Conservation (phyloP, 2,888 invertebrate genomes). For the Linyphia triangularis region DNA sequence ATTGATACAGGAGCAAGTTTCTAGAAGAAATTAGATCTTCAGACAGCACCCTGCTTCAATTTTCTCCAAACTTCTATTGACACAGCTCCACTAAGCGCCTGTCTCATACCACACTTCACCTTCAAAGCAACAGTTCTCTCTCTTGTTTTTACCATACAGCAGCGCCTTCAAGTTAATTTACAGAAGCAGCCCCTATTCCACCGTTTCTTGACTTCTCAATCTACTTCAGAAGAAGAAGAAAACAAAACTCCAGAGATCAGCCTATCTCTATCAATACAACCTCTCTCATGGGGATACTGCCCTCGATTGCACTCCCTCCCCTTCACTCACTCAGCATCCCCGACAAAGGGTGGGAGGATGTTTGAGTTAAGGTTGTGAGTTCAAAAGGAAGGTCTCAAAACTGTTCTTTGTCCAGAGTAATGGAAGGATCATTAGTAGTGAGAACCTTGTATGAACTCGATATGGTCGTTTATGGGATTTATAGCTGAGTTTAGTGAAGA, state of each 20-base stretch:
- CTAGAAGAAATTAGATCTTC: not conserved
- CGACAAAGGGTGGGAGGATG: constrained; percentile 30
- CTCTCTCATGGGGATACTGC: constrained; percentile 38
- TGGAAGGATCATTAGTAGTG: too few species aligned
- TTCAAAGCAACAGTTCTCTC: not conserved
- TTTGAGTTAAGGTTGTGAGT: too few species aligned
- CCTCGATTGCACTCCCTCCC: constrained; percentile 54
- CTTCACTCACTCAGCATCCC: not conserved
- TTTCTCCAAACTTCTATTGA: not conserved
- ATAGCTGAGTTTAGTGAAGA: too few species aligned
- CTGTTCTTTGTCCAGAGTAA: too few species aligned
- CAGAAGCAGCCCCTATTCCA: not conserved
- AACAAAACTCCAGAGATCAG: constrained; percentile 3
- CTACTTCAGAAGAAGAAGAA: constrained; percentile 13
- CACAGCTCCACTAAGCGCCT: not conserved
- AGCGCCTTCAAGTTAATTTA: not conserved
- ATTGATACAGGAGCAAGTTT: not conserved
- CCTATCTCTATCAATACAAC: constrained; percentile 41
- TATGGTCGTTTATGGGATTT: too few species aligned
- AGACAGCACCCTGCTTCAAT: not conserved
- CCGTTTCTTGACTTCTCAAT: constrained; percentile 45
- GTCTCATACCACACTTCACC: not conserved
- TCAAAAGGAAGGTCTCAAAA: too few species aligned
- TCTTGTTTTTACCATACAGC: not conserved
- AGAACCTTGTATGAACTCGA: too few species aligned